Percentiles rank a stretch among this genome's conserved stretches.
These are phyloP conservation scores for Oplegnathus fasciatus DNA, from an alignment of 2,113 vertebrate species.

Conservation along the genomic window DNA sequence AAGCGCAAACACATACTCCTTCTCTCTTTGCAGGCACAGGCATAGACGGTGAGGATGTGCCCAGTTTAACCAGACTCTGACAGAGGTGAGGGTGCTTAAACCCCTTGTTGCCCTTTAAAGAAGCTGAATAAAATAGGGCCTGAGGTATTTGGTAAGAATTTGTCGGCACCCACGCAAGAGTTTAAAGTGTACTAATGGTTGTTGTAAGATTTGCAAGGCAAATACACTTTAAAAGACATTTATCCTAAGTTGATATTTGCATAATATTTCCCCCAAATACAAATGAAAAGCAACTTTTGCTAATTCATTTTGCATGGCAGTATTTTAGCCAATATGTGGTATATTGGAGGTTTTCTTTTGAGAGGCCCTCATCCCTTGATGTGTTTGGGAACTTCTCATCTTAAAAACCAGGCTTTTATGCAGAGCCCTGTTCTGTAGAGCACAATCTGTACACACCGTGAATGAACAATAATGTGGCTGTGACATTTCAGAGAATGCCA, in stretches of 20 bases:
- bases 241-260: not conserved
- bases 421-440: not conserved
- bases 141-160: not conserved
- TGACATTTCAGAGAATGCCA: constrained; percentile 64
- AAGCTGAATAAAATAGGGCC: not conserved
- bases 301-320: not conserved
- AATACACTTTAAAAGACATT: not conserved
- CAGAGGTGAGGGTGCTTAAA: not conserved
- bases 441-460: constrained; percentile 28
- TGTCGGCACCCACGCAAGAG: not conserved
- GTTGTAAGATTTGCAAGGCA: not conserved
- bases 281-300: not conserved
- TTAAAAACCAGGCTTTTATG: not conserved
- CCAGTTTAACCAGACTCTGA: not conserved
- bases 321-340: not conserved
- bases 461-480: constrained; percentile 36
- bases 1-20: not conserved
- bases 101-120: not conserved
- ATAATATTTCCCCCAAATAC: not conserved
- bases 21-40: not conserved
- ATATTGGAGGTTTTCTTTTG: not conserved
- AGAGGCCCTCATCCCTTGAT: not conserved
- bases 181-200: not conserved
- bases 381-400: not conserved
- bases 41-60: not conserved